phyloP scores from a whole-genome alignment of 1,140 invertebrate genomes.

The Drosophila pseudoananassae region DNA sequence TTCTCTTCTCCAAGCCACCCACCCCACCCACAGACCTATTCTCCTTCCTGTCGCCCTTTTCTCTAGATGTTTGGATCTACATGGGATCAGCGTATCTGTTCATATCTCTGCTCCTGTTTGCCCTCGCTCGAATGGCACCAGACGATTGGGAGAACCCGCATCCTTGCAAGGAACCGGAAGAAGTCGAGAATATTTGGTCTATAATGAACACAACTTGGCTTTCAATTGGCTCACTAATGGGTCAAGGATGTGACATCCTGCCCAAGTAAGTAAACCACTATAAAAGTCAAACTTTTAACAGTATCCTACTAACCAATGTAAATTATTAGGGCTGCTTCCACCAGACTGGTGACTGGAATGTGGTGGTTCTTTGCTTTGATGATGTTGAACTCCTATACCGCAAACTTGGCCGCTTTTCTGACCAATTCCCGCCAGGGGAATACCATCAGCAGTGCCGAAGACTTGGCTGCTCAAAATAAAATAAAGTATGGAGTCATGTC shows the following conservation, averaged over 20 bases:
- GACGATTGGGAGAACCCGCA: slow-evolving; percentile 96
- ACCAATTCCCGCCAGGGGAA: slow-evolving; percentile 93
- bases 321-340: slow-evolving; percentile 90
- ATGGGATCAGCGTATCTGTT: slow-evolving; percentile 94
- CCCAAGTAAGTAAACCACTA: slow-evolving; percentile 85
- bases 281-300: slow-evolving; percentile 52
- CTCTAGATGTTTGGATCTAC: slow-evolving; percentile 96
- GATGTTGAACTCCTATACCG: slow-evolving; percentile 97
- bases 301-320: slow-evolving; percentile 85
- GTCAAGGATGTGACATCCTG: slow-evolving; percentile 91
- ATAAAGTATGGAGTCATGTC: slow-evolving; percentile 93
- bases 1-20: slow-evolving; percentile 90
- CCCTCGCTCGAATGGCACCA: slow-evolving; percentile 90
- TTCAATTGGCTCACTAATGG: slow-evolving; percentile 92
- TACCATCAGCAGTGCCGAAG: slow-evolving; percentile 94
- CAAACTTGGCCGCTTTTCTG: slow-evolving; percentile 97
- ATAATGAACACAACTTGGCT: slow-evolving; percentile 92
- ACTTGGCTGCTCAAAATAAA: slow-evolving; percentile 94
- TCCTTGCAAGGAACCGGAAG: slow-evolving; percentile 92
- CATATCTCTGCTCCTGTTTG: slow-evolving; percentile 93
- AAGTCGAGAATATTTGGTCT: slow-evolving; percentile 91
- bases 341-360: slow-evolving; percentile 92
- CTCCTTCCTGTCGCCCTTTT: slow-evolving; percentile 94
- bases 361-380: slow-evolving; percentile 99
- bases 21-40: slow-evolving; percentile 91